Evolutionary conservation across 1,140 invertebrate species (phyloP).

Genomic region (Drosophila pandora): DNA sequence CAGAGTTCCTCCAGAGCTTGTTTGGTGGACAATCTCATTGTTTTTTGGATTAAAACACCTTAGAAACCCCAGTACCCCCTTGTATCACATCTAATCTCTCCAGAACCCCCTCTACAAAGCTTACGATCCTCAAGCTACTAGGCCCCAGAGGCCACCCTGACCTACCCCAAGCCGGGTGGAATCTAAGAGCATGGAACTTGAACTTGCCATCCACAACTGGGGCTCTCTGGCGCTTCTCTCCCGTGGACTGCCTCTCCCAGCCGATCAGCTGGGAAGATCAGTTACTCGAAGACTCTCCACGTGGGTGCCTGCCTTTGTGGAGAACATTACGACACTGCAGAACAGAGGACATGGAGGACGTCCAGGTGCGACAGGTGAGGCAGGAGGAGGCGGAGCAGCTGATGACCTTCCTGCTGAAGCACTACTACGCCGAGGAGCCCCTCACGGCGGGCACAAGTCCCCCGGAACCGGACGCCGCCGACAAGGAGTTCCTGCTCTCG

Average conservation of each 20-base stretch:
- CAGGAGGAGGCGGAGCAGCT: conserved; percentile 21
- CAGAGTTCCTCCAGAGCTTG: no score
- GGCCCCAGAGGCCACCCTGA: not conserved
- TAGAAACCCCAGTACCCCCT: no score
- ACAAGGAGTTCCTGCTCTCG: conserved; percentile 54
- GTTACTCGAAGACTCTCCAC: conserved; percentile 15
- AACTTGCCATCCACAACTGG: not conserved
- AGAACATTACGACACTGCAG: not conserved
- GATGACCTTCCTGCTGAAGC: conserved; percentile 48
- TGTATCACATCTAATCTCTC: no score
- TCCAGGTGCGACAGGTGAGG: conserved; percentile 31
- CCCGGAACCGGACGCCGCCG: conserved; percentile 37
- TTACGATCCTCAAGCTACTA: not conserved
- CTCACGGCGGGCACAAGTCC: conserved; percentile 54
- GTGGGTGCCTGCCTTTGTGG: conserved; percentile 1
- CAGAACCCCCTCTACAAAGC: no score
- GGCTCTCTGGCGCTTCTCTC: not conserved
- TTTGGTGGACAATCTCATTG: no score
- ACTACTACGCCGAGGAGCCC: conserved; percentile 67
- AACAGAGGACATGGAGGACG: not conserved
- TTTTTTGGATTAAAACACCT: no score
- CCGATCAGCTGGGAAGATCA: conserved; percentile 23
- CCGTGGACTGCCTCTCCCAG: not conserved
- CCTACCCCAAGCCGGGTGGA: not conserved
- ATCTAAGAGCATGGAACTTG: not conserved